Percentiles rank a stretch among this genome's conserved stretches.
phyloP scores from a whole-genome alignment of 2,797 vertebrate genomes.

The Acanthiza pusilla region DNA sequence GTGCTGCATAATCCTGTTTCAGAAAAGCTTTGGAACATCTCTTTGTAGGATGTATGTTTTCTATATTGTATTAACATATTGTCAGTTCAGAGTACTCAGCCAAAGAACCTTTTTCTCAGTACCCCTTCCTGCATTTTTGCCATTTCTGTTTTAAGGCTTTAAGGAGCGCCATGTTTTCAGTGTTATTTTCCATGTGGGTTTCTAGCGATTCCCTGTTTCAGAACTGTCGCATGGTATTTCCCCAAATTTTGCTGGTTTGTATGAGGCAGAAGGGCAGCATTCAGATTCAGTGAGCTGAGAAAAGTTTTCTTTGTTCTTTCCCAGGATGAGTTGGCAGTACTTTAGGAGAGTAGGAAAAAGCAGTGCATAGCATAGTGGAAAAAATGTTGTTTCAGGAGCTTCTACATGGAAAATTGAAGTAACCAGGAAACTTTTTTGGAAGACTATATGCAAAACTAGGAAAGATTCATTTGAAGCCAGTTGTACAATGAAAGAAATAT shows the following conservation, averaged over 20 bases:
- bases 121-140: background rate
- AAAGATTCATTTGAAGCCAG: background rate
- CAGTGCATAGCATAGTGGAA: background rate
- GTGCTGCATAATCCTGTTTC: background rate
- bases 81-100: background rate
- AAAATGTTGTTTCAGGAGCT: background rate
- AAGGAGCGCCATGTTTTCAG: background rate
- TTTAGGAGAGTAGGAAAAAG: background rate
- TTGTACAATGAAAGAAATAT: background rate
- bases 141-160: background rate
- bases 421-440: background rate
- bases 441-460: background rate
- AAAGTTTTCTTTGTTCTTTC: background rate
- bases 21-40: background rate
- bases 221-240: background rate
- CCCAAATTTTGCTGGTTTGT: background rate
- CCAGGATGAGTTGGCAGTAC: background rate
- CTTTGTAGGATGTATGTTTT: background rate
- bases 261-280: too few relatives aligned
- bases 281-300: background rate
- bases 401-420: background rate
- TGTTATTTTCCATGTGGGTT: background rate
- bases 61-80: rapidly evolving
- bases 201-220: background rate
- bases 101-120: background rate